Conservation (phyloP, 2,797 vertebrate species). For the Numenius phaeopus region DNA sequence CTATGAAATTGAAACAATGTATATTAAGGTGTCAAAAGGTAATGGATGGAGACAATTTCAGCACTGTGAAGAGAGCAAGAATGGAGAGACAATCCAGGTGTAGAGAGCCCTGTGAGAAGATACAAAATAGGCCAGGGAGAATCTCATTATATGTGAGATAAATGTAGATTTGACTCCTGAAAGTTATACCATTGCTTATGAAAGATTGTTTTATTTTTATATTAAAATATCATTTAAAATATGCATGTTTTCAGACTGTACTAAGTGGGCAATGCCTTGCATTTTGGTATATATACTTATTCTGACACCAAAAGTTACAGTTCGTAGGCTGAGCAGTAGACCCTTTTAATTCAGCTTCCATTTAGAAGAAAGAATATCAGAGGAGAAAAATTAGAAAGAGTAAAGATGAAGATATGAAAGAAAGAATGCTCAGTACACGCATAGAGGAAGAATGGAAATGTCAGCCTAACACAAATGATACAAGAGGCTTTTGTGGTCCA, state of each 20-base stretch:
- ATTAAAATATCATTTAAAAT: not conserved
- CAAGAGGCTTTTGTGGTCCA: not conserved
- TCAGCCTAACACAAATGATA: not conserved
- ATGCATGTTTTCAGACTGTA: not conserved
- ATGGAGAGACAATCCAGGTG: not conserved
- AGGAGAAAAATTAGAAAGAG: not conserved
- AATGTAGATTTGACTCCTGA: not conserved
- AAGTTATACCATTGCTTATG: not conserved
- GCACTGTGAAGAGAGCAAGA: not conserved
- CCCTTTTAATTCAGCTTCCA: not conserved
- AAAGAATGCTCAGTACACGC: not conserved
- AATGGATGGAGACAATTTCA: not conserved
- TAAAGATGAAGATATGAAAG: not conserved
- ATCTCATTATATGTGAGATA: not conserved
- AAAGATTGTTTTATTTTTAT: slow-evolving; percentile 52
- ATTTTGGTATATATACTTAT: not conserved
- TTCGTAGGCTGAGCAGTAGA: not conserved
- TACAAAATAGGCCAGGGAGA: not conserved
- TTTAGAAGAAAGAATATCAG: not conserved
- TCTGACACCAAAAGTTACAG: not conserved
- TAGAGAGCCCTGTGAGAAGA: not conserved
- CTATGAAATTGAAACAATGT: not conserved
- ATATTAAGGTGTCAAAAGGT: not conserved
- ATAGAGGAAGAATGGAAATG: not conserved
- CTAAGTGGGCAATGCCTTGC: not conserved